phyloP scores from a whole-genome alignment of 2,888 invertebrate species.

The Lasioglossum zephyrum region DNA sequence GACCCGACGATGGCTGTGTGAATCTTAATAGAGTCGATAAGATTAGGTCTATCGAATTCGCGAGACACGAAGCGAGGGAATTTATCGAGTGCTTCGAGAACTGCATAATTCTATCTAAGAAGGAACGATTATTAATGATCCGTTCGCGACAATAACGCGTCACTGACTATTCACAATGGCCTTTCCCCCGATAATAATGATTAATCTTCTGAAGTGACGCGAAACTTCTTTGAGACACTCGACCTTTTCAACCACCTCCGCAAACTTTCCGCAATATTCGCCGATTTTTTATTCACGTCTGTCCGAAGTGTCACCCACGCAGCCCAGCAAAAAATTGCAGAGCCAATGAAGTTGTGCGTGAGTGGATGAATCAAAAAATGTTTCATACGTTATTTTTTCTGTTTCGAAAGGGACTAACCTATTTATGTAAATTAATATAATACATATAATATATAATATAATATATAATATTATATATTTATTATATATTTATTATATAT shows the following conservation, averaged over 20 bases:
- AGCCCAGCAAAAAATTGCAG: neutral
- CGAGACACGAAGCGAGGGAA: neutral
- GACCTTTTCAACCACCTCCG: constrained; percentile 10
- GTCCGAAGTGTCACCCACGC: neutral
- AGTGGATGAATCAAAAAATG: too few species aligned
- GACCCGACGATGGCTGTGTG: neutral
- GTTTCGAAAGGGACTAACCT: neutral
- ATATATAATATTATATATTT: too few species aligned
- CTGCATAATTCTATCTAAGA: constrained; percentile 17
- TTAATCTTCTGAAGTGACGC: constrained; percentile 61
- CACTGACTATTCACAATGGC: constrained; percentile 50
- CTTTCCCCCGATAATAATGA: constrained; percentile 60
- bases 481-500: too few species aligned
- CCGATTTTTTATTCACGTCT: constrained; percentile 44
- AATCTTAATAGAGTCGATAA: neutral
- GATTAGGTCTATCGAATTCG: neutral
- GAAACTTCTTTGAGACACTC: constrained; percentile 43
- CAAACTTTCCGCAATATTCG: constrained; percentile 34
- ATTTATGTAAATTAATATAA: too few species aligned
- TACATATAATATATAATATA: too few species aligned
- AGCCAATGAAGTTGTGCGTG: neutral
- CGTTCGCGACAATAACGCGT: constrained; percentile 50
- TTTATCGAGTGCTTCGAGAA: constrained; percentile 13
- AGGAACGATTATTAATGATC: constrained; percentile 64
- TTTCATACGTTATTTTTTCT: too few species aligned